A percentile compares a stretch with the other conserved stretches of the same genome.
Evolutionary conservation across 37 sponge, comb jelly and placozoan species (phyloP).

Genomic region (Ephydatia muelleri): DNA sequence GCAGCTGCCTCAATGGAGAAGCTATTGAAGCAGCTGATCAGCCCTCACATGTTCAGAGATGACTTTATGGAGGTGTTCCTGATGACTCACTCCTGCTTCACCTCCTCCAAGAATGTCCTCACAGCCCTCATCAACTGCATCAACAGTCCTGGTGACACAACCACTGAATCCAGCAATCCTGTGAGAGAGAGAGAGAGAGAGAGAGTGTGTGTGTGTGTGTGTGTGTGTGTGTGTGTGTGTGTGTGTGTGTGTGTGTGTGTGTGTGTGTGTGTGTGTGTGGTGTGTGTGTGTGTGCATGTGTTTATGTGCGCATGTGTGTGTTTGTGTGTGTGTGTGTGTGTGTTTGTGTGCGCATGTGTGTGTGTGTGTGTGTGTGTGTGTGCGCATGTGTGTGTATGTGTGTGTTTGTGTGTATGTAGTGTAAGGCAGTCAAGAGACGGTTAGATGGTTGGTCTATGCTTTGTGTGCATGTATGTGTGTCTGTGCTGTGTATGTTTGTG

Average conservation of each 20-base stretch:
- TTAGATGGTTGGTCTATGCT: too few relatives aligned
- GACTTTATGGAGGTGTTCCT: constrained; percentile 74
- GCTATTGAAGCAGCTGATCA: constrained; percentile 73
- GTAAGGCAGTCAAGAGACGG: too few relatives aligned
- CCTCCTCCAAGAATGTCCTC: constrained; percentile 64
- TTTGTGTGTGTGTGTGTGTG: background rate
- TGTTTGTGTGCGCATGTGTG: background rate
- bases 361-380: background rate
- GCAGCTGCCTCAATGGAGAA: constrained; percentile 88
- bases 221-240: background rate
- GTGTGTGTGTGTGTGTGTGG: background rate
- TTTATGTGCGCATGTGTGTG: background rate
- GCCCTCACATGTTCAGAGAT: constrained; percentile 40
- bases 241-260: background rate
- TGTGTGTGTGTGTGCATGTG: too few relatives aligned
- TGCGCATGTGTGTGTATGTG: too few relatives aligned
- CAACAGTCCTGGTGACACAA: constrained; percentile 9
- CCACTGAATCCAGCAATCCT: constrained; percentile 17
- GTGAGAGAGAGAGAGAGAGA: constrained; percentile 5
- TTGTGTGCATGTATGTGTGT: too few relatives aligned
- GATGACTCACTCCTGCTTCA: constrained; percentile 68
- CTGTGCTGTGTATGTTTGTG: too few relatives aligned
- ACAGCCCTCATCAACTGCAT: constrained; percentile 67
- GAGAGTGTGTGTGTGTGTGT: background rate
- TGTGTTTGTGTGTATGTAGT: background rate